Evolutionary conservation across 2,113 vertebrate species (phyloP).

Genomic region (Nansenia antarctica): DNA sequence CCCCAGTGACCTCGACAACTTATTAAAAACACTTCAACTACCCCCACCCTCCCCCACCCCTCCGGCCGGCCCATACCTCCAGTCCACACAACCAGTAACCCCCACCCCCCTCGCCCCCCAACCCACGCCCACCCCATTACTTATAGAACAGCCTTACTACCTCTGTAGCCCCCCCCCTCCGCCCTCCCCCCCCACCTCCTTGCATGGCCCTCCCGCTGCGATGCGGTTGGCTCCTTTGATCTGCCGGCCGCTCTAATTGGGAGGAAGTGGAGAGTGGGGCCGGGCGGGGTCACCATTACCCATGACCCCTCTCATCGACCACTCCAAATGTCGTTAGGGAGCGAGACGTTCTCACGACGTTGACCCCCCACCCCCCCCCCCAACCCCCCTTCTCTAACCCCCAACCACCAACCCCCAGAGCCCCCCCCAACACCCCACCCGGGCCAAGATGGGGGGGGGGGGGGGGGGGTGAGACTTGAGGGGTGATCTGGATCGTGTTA

Average conservation of each 20-base stretch:
- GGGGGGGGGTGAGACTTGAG: constrained; percentile 31
- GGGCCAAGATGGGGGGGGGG: constrained; percentile 19
- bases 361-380: constrained; percentile 59
- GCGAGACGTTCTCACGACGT: constrained; percentile 83
- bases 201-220: constrained; percentile 88
- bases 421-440: constrained; percentile 39
- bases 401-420: neutral
- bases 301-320: constrained; percentile 85
- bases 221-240: constrained; percentile 87
- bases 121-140: constrained; percentile 55
- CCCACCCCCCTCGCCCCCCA: neutral
- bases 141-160: constrained; percentile 56
- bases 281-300: constrained; percentile 90
- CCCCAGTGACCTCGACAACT: constrained; percentile 57
- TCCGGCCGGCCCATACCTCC: constrained; percentile 12
- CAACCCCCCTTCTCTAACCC: neutral
- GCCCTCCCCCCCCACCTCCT: constrained; percentile 73
- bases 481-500: constrained; percentile 89
- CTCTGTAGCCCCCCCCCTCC: constrained; percentile 39
- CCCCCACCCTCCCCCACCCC: neutral
- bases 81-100: too few relatives aligned
- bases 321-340: constrained; percentile 86
- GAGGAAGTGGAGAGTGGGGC: constrained; percentile 96
- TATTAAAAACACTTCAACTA: constrained; percentile 26
- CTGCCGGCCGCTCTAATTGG: constrained; percentile 93